phyloP scores from a whole-genome alignment of 2,797 vertebrate genomes.

The Salarias fasciatus region DNA sequence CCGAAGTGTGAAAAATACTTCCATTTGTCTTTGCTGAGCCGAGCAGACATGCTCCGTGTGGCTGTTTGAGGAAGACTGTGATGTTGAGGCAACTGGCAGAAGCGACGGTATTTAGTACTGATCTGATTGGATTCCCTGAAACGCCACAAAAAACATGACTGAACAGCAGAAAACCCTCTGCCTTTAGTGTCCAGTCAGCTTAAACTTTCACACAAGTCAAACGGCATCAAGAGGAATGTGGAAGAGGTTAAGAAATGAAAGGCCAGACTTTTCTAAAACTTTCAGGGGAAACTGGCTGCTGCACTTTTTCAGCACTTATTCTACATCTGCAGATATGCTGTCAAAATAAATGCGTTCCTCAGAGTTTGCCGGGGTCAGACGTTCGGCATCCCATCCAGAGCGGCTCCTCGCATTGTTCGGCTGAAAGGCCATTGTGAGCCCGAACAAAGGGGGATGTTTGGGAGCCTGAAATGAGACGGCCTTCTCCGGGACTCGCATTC shows the following conservation, averaged over 20 bases:
- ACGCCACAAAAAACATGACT: too few relatives aligned
- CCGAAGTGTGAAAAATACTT: too few relatives aligned
- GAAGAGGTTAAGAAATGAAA: not conserved
- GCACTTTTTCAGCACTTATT: not conserved
- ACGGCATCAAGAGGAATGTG: not conserved
- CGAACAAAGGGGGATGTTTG: slow-evolving; percentile 14
- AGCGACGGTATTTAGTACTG: too few relatives aligned
- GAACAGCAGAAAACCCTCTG: too few relatives aligned
- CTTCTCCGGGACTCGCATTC: too few relatives aligned
- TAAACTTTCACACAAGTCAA: not conserved
- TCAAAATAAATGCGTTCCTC: not conserved
- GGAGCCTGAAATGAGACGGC: too few relatives aligned
- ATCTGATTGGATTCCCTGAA: too few relatives aligned
- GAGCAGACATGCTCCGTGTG: too few relatives aligned
- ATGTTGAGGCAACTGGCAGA: too few relatives aligned
- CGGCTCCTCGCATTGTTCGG: not conserved
- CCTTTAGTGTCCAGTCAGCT: not conserved
- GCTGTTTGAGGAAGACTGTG: too few relatives aligned
- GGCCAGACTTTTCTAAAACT: not conserved
- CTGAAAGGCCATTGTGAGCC: not conserved
- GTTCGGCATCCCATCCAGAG: not conserved
- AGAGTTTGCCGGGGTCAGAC: not conserved
- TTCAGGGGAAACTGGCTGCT: not conserved
- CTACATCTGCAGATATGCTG: not conserved
- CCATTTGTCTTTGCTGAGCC: too few relatives aligned